Base-by-base conservation (phyloP, 2,797 vertebrate species). In the Spatula versicolor region DNA sequence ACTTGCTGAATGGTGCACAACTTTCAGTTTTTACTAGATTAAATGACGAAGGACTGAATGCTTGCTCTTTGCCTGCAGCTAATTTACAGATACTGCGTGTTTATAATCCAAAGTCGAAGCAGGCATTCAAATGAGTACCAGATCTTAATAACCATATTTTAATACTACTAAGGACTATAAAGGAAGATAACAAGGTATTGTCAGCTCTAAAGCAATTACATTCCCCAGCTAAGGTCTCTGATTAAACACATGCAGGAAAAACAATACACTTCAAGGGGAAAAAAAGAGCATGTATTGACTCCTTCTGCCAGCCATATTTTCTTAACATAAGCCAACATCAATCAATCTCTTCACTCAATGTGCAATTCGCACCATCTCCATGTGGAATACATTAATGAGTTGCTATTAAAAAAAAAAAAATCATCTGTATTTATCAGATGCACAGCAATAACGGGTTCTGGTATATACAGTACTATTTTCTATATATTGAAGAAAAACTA, bases 271-370 rank as follows among this genome's bases (percentile, higher is more conserved):
- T 31, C 5, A 11, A 48, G 45, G 33, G n/a, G 35, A 6, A 39
- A 41, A 55, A 86, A 80, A 58, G 41, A 62, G 15, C 31, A 67
- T 66, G 37, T 28, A 87, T 54, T 43, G 20, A 73, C 74, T 91
- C 59, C 76, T 91, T 31, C 81, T 91, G 74, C 55, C 71, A 79
- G 60, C 46, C 83, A 39, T 56, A 72, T 82, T 93, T 93, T 78
- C 91, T 91, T 59, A 52, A 82, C 18, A 48, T 13, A 91, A 90
- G 85, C 77, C 88, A 93, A 69, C 87, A 84, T 85, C 81, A 91
- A 74, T 94, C 89, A 93, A 5, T 54, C 39, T 71, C 63, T 54
- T 84, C 43, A 54, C 14, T 60, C 48, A 20, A 15, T 26, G 28
- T 31, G 30, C 21, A 67, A 18, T 64, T 91, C 83, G 62, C 77